Evolutionary conservation across 2,888 invertebrate species (phyloP).

Genomic region (Cancer borealis): DNA sequence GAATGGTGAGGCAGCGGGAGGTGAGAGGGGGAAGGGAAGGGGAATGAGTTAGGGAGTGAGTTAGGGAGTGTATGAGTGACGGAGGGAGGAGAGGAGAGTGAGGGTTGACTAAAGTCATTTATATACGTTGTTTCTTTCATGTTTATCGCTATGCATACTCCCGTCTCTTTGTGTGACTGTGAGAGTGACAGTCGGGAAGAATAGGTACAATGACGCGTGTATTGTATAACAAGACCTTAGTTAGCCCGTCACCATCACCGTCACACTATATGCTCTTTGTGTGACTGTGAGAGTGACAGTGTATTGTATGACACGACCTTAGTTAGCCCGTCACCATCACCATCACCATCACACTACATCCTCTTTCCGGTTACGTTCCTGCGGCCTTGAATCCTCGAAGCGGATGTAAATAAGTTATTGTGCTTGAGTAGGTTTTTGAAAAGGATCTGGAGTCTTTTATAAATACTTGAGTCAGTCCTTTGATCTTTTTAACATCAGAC

Average conservation of each 20-base stretch:
- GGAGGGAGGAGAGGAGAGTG: neutral
- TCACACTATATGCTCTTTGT: no score
- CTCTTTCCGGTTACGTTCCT: neutral
- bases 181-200: no score
- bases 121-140: neutral
- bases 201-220: no score
- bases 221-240: no score
- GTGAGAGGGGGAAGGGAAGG: neutral
- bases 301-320: neutral
- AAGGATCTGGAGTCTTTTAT: neutral
- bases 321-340: neutral
- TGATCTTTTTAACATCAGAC: neutral
- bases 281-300: neutral
- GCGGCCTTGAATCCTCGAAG: neutral
- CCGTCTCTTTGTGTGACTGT: no score
- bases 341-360: neutral
- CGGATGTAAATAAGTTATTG: neutral
- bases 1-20: neutral
- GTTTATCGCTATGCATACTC: neutral
- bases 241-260: neutral
- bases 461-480: neutral
- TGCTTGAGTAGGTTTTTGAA: neutral
- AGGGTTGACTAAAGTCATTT: neutral
- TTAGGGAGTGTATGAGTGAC: neutral
- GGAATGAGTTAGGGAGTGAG: neutral